A percentile compares a stretch with the other conserved stretches of the same genome.
Evolutionary conservation across 2,888 invertebrate genomes (phyloP).

Genomic region (Dicyrtoma fusca): DNA sequence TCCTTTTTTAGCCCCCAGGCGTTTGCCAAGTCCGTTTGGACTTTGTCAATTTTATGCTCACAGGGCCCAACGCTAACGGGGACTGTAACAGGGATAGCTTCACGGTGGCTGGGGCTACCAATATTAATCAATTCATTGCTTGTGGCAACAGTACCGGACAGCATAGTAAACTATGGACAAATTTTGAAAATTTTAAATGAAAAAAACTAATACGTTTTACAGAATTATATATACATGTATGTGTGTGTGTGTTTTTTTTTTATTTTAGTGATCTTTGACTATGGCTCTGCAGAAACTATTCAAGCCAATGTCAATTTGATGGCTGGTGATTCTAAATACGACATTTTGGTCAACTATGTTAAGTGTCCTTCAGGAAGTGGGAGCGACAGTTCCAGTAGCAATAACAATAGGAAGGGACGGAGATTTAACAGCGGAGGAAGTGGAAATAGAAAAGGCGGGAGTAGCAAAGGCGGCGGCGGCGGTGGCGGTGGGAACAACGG

Average conservation of each 20-base stretch:
- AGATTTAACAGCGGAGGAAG: neutral
- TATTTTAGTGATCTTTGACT: constrained; percentile 53
- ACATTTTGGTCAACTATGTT: constrained; percentile 50
- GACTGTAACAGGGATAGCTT: constrained; percentile 47
- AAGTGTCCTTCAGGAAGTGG: neutral
- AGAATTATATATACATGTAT: too few relatives aligned
- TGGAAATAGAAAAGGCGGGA: neutral
- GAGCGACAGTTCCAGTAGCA: neutral
- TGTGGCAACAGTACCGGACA: constrained; percentile 49
- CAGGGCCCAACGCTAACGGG: constrained; percentile 37
- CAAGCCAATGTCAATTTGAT: constrained; percentile 3
- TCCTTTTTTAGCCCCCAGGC: neutral
- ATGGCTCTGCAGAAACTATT: constrained; percentile 35
- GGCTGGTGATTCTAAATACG: constrained; percentile 36
- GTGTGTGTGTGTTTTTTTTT: too few relatives aligned
- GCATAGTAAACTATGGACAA: constrained; percentile 36
- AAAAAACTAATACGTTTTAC: too few relatives aligned
- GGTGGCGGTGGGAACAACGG: neutral
- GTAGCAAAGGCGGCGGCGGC: neutral
- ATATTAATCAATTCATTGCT: constrained; percentile 32
- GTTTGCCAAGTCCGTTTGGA: constrained; percentile 51
- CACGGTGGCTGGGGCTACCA: constrained; percentile 44
- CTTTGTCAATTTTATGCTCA: constrained; percentile 44
- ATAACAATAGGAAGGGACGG: neutral
- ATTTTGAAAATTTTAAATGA: too few relatives aligned